Evolutionary conservation across 2,888 invertebrate species (phyloP), one percentile per base, ranked within the genome.

Genomic region (Cenopis cana): DNA sequence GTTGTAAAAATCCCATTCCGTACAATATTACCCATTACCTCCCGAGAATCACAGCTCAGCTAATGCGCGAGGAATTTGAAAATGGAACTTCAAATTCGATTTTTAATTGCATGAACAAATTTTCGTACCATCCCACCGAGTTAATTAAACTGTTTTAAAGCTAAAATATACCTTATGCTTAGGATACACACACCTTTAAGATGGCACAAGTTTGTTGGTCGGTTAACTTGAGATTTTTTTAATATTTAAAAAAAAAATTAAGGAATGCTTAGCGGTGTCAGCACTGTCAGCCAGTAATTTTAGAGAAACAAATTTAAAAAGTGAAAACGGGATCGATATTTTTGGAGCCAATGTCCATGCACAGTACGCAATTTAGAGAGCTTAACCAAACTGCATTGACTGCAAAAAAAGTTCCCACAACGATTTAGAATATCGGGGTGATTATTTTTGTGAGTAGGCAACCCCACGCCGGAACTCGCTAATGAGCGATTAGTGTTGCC

Each of bases 401-500:
- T 33, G 68, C 68, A 62, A 49, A 57, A 71, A 60, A 68, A 64
- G 78, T 85, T 85, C 82, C 82, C 83, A 83, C 83, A 83, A 82
- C 74, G 79, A 81, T 80, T 78, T 78, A 66, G 75, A 76, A 78
- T 81, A 81, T 76, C 65, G 80, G 78, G 76, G 73, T 73, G 76
- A 75, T 77, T 79, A 74, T 77, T 74, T 69, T 71, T 74, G 73
- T 74, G 74, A 77, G 76, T 74, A 77, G 80, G 79, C 79, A 82
- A 82, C 82, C 81, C 81, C 78, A 75, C 75, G 77, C 89, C 91
- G 89, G 90, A 89, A 91, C 89, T 82, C 81, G 82, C 83, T 92
- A 92, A 92, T 89, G 90, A 89, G 88, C 91, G 92, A 93, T 93
- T 91, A 92, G 91, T 89, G 90, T 91, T 91, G 86, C 91, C 89